Evolutionary conservation across 1,140 invertebrate genomes (phyloP).

Genomic region (Drosophila novamexicana): DNA sequence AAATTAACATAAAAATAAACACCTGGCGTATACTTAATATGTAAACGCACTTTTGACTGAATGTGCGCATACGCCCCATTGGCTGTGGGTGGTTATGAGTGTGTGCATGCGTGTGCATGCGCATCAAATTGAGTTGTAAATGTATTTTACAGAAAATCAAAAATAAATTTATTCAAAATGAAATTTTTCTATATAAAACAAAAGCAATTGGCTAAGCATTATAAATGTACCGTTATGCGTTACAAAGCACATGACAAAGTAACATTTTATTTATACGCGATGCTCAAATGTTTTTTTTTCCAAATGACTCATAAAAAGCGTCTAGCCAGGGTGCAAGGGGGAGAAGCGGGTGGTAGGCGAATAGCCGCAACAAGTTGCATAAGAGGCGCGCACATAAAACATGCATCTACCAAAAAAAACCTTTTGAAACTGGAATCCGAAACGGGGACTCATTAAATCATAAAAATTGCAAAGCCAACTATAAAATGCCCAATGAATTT

Average conservation of each 20-base stretch:
- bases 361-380: slow-evolving; percentile 46
- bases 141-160: too few relatives aligned
- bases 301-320: slow-evolving; percentile 21
- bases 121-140: neutral
- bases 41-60: slow-evolving; percentile 11
- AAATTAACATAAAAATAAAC: neutral
- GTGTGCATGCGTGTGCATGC: neutral
- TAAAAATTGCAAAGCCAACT: slow-evolving; percentile 42
- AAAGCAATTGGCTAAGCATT: neutral
- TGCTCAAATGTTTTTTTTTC: too few relatives aligned
- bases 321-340: neutral
- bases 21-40: slow-evolving; percentile 34
- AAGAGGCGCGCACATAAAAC: slow-evolving; percentile 59
- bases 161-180: too few relatives aligned
- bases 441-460: slow-evolving; percentile 56
- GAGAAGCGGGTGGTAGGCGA: too few relatives aligned
- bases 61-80: slow-evolving; percentile 23
- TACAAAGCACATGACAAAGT: neutral
- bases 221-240: neutral
- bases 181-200: too few relatives aligned
- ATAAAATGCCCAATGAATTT: slow-evolving; percentile 69
- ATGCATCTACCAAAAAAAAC: slow-evolving; percentile 35
- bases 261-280: neutral
- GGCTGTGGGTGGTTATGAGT: neutral
- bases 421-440: slow-evolving; percentile 36